Percentiles rank a stretch among this genome's conserved stretches.
Evolutionary conservation across 2,797 vertebrate genomes (phyloP).

Genomic region (Nannoperca australis): DNA sequence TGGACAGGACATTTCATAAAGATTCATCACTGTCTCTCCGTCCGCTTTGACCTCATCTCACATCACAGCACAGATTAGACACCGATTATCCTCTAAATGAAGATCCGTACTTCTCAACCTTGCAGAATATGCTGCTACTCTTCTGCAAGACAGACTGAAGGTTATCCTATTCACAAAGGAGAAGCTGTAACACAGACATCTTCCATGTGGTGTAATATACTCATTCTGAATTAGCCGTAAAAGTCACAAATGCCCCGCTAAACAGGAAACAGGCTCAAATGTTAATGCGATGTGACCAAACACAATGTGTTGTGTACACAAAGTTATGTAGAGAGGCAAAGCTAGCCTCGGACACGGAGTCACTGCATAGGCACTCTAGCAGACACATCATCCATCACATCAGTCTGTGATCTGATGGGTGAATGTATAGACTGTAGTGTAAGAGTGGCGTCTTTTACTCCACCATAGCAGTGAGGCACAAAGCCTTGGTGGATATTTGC

Average conservation of each 20-base stretch:
- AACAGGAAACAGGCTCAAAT: slow-evolving; percentile 33
- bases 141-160: slow-evolving; percentile 63
- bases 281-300: slow-evolving; percentile 46
- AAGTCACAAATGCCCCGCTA: slow-evolving; percentile 12
- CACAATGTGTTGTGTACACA: slow-evolving; percentile 56
- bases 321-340: slow-evolving; percentile 66
- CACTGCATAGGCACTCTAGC: slow-evolving; percentile 60
- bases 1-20: slow-evolving; percentile 81
- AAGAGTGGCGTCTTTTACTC: slow-evolving; percentile 68
- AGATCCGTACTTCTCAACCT: slow-evolving; percentile 82
- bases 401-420: slow-evolving; percentile 71
- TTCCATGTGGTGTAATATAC: slow-evolving; percentile 27
- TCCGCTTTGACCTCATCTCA: slow-evolving; percentile 86
- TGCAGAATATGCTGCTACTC: slow-evolving; percentile 75
- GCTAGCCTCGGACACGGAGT: slow-evolving; percentile 66
- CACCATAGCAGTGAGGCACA: slow-evolving; percentile 58
- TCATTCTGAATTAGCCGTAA: slow-evolving; percentile 35
- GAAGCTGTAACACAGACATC: slow-evolving; percentile 34
- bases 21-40: slow-evolving; percentile 85
- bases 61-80: slow-evolving; percentile 83
- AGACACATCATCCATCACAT: slow-evolving; percentile 77
- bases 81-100: slow-evolving; percentile 85
- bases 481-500: slow-evolving; percentile 65
- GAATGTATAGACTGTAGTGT: slow-evolving; percentile 71
- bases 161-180: slow-evolving; percentile 46